Conservation (phyloP, 2,113 vertebrate genomes). For the Silurus glanis region DNA sequence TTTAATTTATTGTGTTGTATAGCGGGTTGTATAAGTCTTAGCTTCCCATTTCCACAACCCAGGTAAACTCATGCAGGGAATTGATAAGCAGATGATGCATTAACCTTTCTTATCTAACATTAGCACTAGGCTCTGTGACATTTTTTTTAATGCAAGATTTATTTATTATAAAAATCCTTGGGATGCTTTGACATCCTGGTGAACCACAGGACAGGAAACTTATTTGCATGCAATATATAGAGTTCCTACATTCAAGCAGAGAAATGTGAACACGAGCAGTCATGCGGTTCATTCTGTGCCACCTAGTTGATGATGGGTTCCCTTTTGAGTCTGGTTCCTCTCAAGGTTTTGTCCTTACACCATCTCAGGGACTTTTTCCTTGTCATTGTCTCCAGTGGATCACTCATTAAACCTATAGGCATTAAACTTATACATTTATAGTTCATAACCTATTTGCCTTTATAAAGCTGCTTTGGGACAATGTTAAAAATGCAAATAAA, state of each 20-base stretch:
- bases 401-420: no score
- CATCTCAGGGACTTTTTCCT: no score
- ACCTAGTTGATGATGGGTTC: no score
- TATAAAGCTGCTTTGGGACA: no score
- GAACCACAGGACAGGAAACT: neutral
- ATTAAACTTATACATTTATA: no score
- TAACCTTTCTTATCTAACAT: neutral
- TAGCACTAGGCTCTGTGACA: neutral
- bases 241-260: neutral
- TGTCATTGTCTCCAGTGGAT: no score
- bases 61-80: neutral
- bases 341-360: no score
- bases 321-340: no score
- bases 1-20: neutral
- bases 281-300: neutral
- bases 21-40: neutral
- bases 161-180: neutral
- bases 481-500: no score
- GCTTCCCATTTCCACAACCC: neutral
- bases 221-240: neutral
- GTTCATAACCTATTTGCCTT: no score
- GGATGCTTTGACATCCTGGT: slow-evolving; percentile 1
- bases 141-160: neutral
- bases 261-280: neutral
- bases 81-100: neutral